Evolutionary conservation across 2,888 invertebrate genomes (phyloP).

Genomic region (Cantharis rufa): DNA sequence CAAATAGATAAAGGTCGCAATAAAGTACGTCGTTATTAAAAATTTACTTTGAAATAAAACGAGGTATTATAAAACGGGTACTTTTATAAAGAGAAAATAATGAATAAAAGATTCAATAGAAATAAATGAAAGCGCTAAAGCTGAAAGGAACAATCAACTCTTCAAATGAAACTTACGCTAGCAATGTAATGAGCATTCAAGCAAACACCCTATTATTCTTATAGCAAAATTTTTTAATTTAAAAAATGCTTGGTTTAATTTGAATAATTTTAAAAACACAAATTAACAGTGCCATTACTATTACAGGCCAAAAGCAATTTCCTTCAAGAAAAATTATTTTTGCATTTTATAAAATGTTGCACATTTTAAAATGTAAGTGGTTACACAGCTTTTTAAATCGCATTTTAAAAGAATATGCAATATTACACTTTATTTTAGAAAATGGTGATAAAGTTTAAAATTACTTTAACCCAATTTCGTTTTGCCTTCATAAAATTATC

Average conservation of each 20-base stretch:
- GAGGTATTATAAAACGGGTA: conserved; percentile 6
- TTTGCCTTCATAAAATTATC: not conserved
- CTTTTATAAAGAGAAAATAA: conserved; percentile 17
- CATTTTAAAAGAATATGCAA: not conserved
- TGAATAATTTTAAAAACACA: conserved; percentile 4
- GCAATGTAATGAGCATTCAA: conserved; percentile 14
- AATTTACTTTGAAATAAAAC: conserved; percentile 11
- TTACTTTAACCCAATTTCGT: not conserved
- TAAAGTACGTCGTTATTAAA: conserved; percentile 12
- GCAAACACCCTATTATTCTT: conserved; percentile 13
- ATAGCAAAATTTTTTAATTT: conserved; percentile 12
- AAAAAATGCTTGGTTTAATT: conserved; percentile 10
- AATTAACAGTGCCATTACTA: conserved; percentile 1
- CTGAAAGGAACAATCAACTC: conserved; percentile 17
- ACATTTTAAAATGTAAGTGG: not conserved
- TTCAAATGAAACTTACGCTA: conserved; percentile 15
- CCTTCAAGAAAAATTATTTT: not conserved
- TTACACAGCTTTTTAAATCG: not conserved
- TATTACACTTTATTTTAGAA: not conserved
- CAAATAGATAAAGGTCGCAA: not conserved
- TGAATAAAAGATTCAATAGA: conserved; percentile 14
- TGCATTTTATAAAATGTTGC: not conserved
- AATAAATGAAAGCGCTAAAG: conserved; percentile 13
- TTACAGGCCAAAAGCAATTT: not conserved
- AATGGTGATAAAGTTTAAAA: not conserved